Evolutionary conservation across 2,888 invertebrate genomes (phyloP), one percentile per base, ranked within the genome.

Genomic region (Danaus chrysippus): DNA sequence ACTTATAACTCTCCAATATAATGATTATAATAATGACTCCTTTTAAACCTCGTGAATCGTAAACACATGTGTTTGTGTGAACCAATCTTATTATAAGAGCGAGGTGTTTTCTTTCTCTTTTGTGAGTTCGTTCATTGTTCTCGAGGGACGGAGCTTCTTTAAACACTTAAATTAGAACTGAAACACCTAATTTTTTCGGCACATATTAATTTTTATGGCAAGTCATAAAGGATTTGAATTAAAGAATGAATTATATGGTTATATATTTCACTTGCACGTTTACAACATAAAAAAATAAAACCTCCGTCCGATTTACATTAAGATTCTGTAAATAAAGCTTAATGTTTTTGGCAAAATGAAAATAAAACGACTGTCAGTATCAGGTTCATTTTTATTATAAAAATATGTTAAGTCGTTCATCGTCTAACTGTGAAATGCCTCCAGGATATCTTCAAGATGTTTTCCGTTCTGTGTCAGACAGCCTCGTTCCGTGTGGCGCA

Each of bases 341-440:
- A 3, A 11, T 49, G 49, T 49, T 49, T 17, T 49, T 49, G 49
- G 1, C 49, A 49, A 10, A 49, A 15, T 10, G 17, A 54, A 54
- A 54, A 53, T 43, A 43, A 54, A 53, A 59, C 43, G 53, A 44
- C 23, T 17, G 59, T 59, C 54, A 54, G 12, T 44, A 44, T 34
- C 59, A 59, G 59, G 59, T 13, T 53, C 34, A 54, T 53, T 59
- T 59, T 59, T 43, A 44, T 53, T 54, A 44, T 53, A 61, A 65
- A 62, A 60, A 58, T 62, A 34, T 65, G 42, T 43, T 60, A 63
- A 61, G 63, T 65, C 65, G 65, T 65, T 60, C 63, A 63, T 34
- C 63, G 58, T 59, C 56, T 53, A 57, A 58, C 60, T 60, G 63
- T 65, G 23, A 60, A 58, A 60, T 58, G 59, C 42, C 65, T 42